Conservation (phyloP, 2,113 vertebrate species). For the Copsychus sechellarum region DNA sequence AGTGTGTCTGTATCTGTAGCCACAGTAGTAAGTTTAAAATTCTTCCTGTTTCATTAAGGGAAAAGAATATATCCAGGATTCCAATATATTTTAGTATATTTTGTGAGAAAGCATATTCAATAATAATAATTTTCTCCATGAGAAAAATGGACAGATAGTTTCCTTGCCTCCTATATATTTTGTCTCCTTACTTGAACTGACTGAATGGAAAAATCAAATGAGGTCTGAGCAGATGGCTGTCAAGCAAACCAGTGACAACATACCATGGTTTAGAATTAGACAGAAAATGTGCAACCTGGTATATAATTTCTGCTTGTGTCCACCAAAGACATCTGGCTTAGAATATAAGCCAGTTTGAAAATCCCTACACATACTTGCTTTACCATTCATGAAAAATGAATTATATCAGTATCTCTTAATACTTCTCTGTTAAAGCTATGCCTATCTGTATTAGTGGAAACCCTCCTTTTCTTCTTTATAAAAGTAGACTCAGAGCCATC, state of each 20-base stretch:
- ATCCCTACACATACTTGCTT: conserved; percentile 51
- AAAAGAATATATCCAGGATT: neutral
- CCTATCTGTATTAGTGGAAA: neutral
- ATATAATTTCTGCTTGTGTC: conserved; percentile 58
- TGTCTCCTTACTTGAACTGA: neutral
- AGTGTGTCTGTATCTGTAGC: neutral
- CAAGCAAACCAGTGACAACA: conserved; percentile 64
- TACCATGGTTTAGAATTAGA: conserved; percentile 63
- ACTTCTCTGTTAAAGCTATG: conserved; percentile 26
- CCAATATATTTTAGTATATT: neutral
- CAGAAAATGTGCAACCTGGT: conserved; percentile 59
- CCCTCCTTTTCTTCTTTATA: neutral
- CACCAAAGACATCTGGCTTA: conserved; percentile 74
- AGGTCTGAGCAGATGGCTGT: conserved; percentile 69
- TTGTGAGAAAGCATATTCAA: neutral
- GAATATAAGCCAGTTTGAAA: conserved; percentile 59
- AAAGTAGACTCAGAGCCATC: neutral
- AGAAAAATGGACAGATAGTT: neutral
- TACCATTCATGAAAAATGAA: conserved; percentile 69
- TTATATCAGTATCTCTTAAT: conserved; percentile 60
- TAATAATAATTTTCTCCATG: neutral
- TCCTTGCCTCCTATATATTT: neutral
- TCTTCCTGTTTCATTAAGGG: neutral
- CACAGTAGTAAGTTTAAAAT: neutral
- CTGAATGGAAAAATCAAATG: conserved; percentile 17